Evolutionary conservation across 2,113 vertebrate genomes (phyloP).

Genomic region (Corythornis vintsioides): DNA sequence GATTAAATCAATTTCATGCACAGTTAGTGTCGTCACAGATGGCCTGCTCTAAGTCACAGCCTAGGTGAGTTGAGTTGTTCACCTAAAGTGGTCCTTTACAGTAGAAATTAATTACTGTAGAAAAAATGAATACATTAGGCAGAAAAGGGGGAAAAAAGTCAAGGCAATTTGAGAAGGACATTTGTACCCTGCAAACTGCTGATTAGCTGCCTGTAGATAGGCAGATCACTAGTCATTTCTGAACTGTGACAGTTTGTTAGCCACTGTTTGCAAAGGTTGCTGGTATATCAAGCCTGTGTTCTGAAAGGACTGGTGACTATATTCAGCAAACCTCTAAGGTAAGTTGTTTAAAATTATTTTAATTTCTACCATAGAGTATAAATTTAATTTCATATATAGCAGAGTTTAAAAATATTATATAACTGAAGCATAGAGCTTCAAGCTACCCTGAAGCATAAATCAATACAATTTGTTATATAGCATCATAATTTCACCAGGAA

Average conservation of each 20-base stretch:
- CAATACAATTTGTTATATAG: neutral
- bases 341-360: neutral
- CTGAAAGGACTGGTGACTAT: neutral
- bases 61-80: conserved; percentile 64
- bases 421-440: neutral
- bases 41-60: conserved; percentile 40
- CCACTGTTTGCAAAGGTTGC: neutral
- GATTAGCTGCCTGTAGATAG: neutral
- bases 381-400: neutral
- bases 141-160: neutral
- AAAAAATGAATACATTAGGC: neutral
- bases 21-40: conserved; percentile 50
- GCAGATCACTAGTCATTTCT: neutral
- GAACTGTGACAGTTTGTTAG: neutral
- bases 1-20: conserved; percentile 73
- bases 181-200: neutral
- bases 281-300: neutral
- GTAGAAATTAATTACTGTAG: neutral
- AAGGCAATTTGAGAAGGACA: neutral
- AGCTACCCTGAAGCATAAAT: neutral
- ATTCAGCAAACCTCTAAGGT: neutral
- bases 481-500: neutral
- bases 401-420: neutral
- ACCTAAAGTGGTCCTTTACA: conserved; percentile 3
- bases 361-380: neutral